phyloP scores from a whole-genome alignment of 2,888 invertebrate species.

The Odontothrips loti region DNA sequence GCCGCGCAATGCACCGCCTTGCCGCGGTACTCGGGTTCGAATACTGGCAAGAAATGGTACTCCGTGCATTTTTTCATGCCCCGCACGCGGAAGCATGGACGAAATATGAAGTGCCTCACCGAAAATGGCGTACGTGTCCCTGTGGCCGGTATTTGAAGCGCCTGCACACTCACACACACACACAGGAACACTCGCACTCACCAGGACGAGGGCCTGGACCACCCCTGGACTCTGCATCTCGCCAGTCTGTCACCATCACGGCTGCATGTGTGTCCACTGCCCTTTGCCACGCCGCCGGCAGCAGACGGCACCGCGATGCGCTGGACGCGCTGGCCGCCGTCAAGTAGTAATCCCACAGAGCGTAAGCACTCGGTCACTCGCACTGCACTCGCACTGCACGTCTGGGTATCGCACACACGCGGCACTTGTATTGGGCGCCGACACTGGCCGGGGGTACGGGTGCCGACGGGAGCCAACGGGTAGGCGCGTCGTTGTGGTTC shows the following conservation, averaged over 20 bases:
- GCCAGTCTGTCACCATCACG: conserved; percentile 23
- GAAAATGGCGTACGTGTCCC: too few species aligned
- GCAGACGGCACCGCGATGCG: conserved; percentile 44
- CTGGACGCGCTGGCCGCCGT: neutral
- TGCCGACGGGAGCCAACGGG: conserved; percentile 34
- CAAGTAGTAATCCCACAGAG: neutral
- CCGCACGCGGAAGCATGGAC: too few species aligned
- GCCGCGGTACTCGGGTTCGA: neutral
- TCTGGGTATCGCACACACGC: conserved; percentile 40
- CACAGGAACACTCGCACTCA: too few species aligned
- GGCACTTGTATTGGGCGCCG: conserved; percentile 39
- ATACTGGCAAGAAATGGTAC: too few species aligned
- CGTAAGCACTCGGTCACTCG: neutral
- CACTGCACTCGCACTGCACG: neutral
- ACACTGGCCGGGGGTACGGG: conserved; percentile 41
- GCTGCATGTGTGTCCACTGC: conserved; percentile 33
- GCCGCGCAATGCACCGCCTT: neutral
- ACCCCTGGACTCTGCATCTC: conserved; percentile 9
- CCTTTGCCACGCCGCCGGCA: conserved; percentile 46
- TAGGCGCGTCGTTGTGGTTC: conserved; percentile 38
- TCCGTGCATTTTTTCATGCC: too few species aligned
- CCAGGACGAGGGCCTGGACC: conserved; percentile 7
- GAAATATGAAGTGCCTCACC: too few species aligned
- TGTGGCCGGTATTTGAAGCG: too few species aligned
- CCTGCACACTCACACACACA: too few species aligned